Percentiles rank a stretch among this genome's conserved stretches.
These are phyloP conservation scores for Eupithecia abbreviata DNA, from an alignment of 2,888 invertebrate species.

Conservation along the genomic window DNA sequence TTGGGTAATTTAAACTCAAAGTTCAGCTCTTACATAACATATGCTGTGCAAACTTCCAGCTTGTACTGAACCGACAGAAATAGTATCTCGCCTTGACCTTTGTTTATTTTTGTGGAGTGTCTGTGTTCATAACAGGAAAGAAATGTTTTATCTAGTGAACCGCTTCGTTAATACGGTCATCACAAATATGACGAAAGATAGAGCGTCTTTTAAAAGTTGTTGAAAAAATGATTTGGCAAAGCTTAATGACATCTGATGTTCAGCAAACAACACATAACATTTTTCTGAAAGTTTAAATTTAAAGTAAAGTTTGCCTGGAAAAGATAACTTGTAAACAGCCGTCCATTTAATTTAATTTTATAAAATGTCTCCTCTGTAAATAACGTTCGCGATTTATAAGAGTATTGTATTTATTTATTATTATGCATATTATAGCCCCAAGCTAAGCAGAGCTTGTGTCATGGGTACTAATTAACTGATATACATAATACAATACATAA, in stretches of 20 bases:
- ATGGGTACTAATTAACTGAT: too few species aligned
- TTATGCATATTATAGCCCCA: too few species aligned
- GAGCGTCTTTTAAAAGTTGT: too few species aligned
- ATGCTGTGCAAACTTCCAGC: conserved; percentile 12
- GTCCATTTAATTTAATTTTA: too few species aligned
- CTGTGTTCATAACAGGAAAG: conserved; percentile 35
- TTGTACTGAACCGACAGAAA: conserved; percentile 29
- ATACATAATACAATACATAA: too few species aligned
- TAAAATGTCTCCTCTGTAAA: too few species aligned
- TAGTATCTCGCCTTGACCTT: conserved; percentile 47
- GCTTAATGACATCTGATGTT: neutral
- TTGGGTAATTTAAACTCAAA: conserved; percentile 10
- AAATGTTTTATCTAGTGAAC: conserved; percentile 34
- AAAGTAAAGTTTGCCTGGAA: too few species aligned
- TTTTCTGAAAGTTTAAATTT: neutral
- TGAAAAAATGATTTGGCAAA: too few species aligned
- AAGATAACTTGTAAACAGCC: too few species aligned
- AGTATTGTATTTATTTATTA: too few species aligned
- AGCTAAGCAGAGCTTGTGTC: too few species aligned
- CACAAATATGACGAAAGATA: neutral
- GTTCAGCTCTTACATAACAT: conserved; percentile 25
- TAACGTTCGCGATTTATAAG: too few species aligned
- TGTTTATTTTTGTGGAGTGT: conserved; percentile 42
- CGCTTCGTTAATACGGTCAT: neutral
- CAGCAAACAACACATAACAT: neutral